Conservation (phyloP, 2,797 vertebrate genomes). For the Pipistrellus nathusii region DNA sequence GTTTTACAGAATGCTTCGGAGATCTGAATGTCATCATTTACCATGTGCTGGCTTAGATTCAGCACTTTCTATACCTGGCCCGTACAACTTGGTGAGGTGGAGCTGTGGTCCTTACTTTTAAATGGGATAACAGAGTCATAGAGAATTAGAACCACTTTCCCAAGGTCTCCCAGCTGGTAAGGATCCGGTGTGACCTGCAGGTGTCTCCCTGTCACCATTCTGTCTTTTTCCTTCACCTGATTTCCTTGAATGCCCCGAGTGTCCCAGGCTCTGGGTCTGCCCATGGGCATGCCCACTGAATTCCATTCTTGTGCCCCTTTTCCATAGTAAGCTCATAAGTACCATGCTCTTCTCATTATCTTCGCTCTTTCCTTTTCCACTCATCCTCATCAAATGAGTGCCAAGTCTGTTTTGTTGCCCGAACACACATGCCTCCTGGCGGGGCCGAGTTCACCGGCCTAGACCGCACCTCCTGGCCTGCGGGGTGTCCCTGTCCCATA, state of each 20-base stretch:
- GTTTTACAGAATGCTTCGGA: fast-evolving
- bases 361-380: not conserved
- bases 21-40: fast-evolving
- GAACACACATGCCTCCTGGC: not conserved
- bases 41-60: fast-evolving
- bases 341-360: fast-evolving
- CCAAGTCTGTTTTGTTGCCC: fast-evolving
- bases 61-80: fast-evolving
- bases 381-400: not conserved
- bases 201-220: fast-evolving
- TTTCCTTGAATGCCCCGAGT: fast-evolving
- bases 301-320: not conserved
- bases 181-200: fast-evolving
- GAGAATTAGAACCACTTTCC: not conserved
- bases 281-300: fast-evolving
- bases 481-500: fast-evolving
- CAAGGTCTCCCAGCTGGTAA: not conserved
- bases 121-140: not conserved
- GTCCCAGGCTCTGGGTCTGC: fast-evolving
- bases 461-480: fast-evolving
- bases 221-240: too few species aligned
- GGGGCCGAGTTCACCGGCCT: fast-evolving
- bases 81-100: fast-evolving
- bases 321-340: fast-evolving
- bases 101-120: not conserved